phyloP scores from a whole-genome alignment of 2,113 vertebrate species.

The Eptesicus fuscus region DNA sequence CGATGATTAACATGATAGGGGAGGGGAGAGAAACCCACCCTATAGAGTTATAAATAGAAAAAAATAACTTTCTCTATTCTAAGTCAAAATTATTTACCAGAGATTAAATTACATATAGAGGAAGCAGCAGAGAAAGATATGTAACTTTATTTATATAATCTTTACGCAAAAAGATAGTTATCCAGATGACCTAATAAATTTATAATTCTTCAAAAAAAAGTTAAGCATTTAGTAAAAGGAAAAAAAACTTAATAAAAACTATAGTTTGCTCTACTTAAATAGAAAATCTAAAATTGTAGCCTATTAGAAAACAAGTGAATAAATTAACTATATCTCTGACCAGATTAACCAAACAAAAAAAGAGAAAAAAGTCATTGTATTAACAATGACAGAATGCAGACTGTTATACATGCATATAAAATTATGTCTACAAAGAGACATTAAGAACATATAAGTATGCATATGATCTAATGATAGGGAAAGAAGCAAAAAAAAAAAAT shows the following conservation, averaged over 20 bases:
- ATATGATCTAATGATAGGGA: neutral
- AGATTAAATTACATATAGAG: neutral
- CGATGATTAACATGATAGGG: neutral
- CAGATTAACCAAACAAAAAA: constrained; percentile 34
- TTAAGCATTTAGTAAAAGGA: neutral
- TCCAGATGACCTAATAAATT: no score
- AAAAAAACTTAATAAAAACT: neutral
- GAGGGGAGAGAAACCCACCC: neutral
- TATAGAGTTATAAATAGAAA: neutral
- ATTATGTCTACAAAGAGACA: neutral
- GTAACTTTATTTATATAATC: neutral
- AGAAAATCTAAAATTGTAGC: neutral
- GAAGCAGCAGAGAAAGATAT: neutral
- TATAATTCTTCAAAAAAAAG: no score
- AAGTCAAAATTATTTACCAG: constrained; percentile 5
- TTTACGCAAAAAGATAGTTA: neutral
- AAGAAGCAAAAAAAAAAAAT: constrained; percentile 3
- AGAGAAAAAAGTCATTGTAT: neutral
- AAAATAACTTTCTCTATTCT: neutral
- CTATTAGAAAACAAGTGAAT: neutral
- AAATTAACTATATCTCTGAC: neutral
- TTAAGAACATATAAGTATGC: neutral
- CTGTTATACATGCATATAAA: neutral
- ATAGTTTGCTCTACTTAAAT: neutral
- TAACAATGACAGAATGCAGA: neutral